Evolutionary conservation across 2,113 vertebrate species (phyloP).

Genomic region (Triplophysa siluroides): DNA sequence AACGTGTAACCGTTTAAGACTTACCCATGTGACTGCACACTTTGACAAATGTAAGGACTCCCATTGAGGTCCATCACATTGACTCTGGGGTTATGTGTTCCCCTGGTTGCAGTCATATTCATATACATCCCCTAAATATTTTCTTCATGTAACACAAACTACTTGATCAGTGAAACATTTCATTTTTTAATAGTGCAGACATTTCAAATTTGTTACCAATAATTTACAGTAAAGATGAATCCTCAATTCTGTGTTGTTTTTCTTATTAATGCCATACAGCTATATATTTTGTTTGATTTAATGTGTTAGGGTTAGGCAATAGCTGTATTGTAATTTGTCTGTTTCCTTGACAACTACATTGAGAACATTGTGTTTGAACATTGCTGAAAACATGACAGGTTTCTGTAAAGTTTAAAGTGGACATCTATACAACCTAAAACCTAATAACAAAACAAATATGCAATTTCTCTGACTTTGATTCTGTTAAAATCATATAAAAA

Average conservation of each 20-base stretch:
- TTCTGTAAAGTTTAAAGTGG: conserved; percentile 38
- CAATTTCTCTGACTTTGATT: conserved; percentile 8
- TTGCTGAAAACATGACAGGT: conserved; percentile 48
- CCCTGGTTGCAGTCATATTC: conserved; percentile 65
- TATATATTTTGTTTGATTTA: conserved; percentile 33
- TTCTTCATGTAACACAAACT: conserved; percentile 23
- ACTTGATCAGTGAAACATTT: conserved; percentile 46
- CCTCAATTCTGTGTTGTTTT: conserved; percentile 35
- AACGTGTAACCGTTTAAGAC: conserved; percentile 63
- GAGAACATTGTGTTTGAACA: conserved; percentile 46
- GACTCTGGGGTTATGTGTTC: conserved; percentile 55
- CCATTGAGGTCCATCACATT: conserved; percentile 59
- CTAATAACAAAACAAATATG: conserved; percentile 28
- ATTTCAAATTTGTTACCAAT: conserved; percentile 45
- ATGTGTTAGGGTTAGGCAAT: conserved; percentile 38
- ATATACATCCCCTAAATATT: conserved; percentile 24
- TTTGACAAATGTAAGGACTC: conserved; percentile 66
- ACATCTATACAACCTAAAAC: conserved; percentile 14
- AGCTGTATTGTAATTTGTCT: conserved; percentile 48
- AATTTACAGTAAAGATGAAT: conserved; percentile 46
- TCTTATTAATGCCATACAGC: conserved; percentile 10
- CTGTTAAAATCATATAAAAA: neutral
- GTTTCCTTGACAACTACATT: conserved; percentile 37
- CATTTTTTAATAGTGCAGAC: conserved; percentile 40
- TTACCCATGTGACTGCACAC: conserved; percentile 76